Evolutionary conservation across 2,113 vertebrate genomes (phyloP).

Genomic region (Rhipidura dahli): DNA sequence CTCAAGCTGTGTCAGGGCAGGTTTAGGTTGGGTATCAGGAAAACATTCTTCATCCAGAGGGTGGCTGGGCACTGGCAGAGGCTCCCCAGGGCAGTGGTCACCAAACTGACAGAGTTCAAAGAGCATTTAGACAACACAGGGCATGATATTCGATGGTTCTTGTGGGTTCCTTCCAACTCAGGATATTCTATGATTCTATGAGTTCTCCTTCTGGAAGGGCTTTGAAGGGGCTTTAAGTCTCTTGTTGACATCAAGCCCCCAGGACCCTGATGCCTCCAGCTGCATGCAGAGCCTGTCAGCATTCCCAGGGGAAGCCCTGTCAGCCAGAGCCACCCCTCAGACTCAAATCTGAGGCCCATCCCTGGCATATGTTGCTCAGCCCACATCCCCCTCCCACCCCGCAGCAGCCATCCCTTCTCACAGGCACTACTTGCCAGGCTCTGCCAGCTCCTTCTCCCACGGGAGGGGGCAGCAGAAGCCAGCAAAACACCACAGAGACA

Average conservation of each 20-base stretch:
- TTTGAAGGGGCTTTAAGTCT: not conserved
- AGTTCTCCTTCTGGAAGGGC: not conserved
- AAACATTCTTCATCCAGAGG: not conserved
- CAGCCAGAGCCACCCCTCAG: not conserved
- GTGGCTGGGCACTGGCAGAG: no score
- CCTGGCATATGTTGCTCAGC: accelerated
- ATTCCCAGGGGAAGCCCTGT: not conserved
- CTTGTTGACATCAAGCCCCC: not conserved
- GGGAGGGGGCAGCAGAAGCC: slow-evolving; percentile 51
- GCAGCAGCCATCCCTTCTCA: not conserved
- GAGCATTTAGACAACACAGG: not conserved
- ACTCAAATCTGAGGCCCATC: accelerated
- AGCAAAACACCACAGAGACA: accelerated
- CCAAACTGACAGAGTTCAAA: not conserved
- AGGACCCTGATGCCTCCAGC: not conserved
- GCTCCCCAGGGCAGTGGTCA: not conserved
- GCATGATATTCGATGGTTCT: not conserved
- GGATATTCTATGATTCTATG: not conserved
- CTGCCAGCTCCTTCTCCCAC: not conserved
- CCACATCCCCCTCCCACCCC: not conserved
- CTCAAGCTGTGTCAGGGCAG: not conserved
- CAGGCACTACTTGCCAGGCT: not conserved
- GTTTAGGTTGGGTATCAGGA: not conserved
- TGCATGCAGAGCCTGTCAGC: not conserved
- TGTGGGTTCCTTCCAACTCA: not conserved